Evolutionary conservation across 35 echinoderm and acorn worm species (phyloP).

Genomic region (Strongylocentrotus purpuratus): DNA sequence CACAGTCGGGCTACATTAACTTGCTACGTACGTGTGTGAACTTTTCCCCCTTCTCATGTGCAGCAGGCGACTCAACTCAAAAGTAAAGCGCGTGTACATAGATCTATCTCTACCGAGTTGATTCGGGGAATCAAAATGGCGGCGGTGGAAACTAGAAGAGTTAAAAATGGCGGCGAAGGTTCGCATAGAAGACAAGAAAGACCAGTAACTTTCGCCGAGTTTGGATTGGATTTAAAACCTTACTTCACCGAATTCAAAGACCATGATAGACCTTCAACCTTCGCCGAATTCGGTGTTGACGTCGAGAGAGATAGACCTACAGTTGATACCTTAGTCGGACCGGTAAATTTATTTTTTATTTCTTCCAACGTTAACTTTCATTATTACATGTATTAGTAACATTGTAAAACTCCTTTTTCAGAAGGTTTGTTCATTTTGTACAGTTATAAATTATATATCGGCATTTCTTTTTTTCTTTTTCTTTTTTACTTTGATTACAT

Average conservation of each 20-base stretch:
- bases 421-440: too few species aligned
- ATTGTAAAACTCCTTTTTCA: too few species aligned
- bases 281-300: slow-evolving; percentile 80
- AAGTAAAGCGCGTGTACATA: neutral
- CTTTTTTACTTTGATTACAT: too few species aligned
- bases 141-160: slow-evolving; percentile 38
- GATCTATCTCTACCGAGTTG: neutral
- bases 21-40: neutral
- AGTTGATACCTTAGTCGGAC: slow-evolving; percentile 71
- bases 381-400: neutral
- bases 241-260: slow-evolving; percentile 83
- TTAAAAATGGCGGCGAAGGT: slow-evolving; percentile 29
- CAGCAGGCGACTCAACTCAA: neutral
- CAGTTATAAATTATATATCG: too few species aligned
- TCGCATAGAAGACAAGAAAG: slow-evolving; percentile 41
- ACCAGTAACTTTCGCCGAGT: slow-evolving; percentile 83
- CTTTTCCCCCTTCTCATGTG: neutral
- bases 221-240: slow-evolving; percentile 81
- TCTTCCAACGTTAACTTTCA: neutral
- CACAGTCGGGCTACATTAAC: neutral
- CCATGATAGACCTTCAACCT: slow-evolving; percentile 75
- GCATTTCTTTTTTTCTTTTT: too few species aligned
- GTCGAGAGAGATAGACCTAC: slow-evolving; percentile 76
- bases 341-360: slow-evolving; percentile 41
- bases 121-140: slow-evolving; percentile 36